Percentiles rank a stretch among this genome's conserved stretches.
These are phyloP conservation scores for Bujurquina vittata DNA, from an alignment of 2,113 vertebrate genomes.

Conservation along the genomic window DNA sequence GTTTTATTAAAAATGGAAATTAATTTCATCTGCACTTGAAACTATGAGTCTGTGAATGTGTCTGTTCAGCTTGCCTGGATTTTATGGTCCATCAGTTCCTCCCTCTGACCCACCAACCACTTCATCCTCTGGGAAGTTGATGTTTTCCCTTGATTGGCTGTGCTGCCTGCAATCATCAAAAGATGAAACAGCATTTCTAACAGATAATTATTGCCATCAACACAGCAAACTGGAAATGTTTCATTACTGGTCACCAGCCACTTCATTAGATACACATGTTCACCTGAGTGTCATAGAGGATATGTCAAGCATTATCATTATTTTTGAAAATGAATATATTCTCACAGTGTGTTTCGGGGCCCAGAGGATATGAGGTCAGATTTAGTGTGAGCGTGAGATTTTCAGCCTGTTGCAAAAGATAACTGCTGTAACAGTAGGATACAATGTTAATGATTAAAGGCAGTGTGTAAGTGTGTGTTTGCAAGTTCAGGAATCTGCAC, in stretches of 20 bases:
- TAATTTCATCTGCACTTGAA: not conserved
- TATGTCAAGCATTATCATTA: no score
- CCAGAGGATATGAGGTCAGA: no score
- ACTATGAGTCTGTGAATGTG: not conserved
- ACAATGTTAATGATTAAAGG: no score
- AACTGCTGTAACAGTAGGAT: no score
- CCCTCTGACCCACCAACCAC: conserved; percentile 57
- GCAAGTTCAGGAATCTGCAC: not conserved
- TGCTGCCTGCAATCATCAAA: conserved; percentile 69
- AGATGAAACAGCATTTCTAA: not conserved
- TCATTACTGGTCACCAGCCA: not conserved
- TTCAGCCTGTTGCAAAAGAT: no score
- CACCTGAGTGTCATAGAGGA: not conserved
- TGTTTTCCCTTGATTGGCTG: conserved; percentile 83
- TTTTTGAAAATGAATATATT: no score
- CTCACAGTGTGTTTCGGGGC: no score
- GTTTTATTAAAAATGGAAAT: not conserved
- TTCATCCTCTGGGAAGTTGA: conserved; percentile 86
- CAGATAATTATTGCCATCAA: not conserved
- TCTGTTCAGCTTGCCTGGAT: conserved; percentile 62
- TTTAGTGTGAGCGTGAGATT: no score
- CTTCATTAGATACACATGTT: not conserved
- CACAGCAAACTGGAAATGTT: not conserved
- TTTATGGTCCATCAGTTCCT: conserved; percentile 35
- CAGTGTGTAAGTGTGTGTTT: not conserved